Conservation (phyloP, 2,113 vertebrate genomes). For the Leptobrachium leishanense region DNA sequence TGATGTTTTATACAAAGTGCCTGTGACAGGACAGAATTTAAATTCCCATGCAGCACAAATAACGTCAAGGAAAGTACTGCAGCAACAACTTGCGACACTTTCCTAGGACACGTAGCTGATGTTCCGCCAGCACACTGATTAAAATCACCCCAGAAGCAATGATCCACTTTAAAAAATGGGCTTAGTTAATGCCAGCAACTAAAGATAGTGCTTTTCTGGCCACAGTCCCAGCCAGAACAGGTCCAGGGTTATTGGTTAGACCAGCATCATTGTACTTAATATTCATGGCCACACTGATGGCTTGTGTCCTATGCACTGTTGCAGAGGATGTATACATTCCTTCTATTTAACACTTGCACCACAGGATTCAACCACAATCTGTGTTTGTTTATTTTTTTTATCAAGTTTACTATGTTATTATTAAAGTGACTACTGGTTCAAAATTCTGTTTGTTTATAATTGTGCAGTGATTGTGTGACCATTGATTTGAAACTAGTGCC, state of each 20-base stretch:
- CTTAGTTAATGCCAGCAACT: slow-evolving; percentile 40
- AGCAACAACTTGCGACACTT: slow-evolving; percentile 24
- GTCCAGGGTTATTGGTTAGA: slow-evolving; percentile 48
- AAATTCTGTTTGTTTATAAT: too few relatives aligned
- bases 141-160: slow-evolving; percentile 58
- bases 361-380: too few relatives aligned
- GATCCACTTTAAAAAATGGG: slow-evolving; percentile 50
- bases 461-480: too few relatives aligned
- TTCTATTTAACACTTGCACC: background rate
- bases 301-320: slow-evolving; percentile 11
- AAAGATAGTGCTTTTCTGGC: slow-evolving; percentile 57
- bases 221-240: slow-evolving; percentile 39
- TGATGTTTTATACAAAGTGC: too few relatives aligned
- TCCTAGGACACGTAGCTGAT: slow-evolving; percentile 49
- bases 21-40: slow-evolving; percentile 1
- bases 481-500: too few relatives aligned
- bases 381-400: too few relatives aligned
- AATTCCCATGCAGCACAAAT: slow-evolving; percentile 9
- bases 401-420: too few relatives aligned
- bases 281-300: slow-evolving; percentile 9
- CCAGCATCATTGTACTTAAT: slow-evolving; percentile 15
- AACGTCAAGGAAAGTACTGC: slow-evolving; percentile 21
- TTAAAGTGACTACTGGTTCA: too few relatives aligned
- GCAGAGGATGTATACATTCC: slow-evolving; percentile 32
- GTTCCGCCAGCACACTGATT: slow-evolving; percentile 62